Percentiles rank a stretch among this genome's conserved stretches.
These are phyloP conservation scores for Hyles vespertilio DNA, from an alignment of 1,140 invertebrate species.

Conservation along the genomic window DNA sequence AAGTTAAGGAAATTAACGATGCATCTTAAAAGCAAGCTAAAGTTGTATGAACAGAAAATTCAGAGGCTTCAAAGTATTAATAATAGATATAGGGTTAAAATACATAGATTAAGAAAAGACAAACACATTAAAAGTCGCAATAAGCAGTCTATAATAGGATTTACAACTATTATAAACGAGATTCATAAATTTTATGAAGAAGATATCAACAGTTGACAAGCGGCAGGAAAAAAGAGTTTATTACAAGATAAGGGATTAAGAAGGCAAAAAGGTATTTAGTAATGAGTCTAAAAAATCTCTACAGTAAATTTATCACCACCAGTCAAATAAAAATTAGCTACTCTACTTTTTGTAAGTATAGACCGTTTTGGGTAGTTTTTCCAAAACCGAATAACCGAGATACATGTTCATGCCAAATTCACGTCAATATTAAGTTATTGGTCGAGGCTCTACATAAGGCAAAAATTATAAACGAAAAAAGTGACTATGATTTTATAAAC, in stretches of 20 bases:
- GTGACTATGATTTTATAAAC: conserved; percentile 9
- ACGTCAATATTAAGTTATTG: conserved; percentile 15
- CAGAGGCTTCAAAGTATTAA: too few relatives aligned
- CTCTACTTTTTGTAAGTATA: conserved; percentile 22
- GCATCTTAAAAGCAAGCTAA: too few relatives aligned
- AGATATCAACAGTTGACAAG: neutral
- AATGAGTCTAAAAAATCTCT: neutral
- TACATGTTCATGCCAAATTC: conserved; percentile 19
- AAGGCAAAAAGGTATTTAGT: neutral
- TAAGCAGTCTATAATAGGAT: too few relatives aligned
- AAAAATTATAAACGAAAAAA: conserved; percentile 16
- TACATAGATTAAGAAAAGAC: too few relatives aligned
- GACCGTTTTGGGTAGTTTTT: conserved; percentile 3
- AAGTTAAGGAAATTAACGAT: too few relatives aligned
- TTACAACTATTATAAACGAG: too few relatives aligned
- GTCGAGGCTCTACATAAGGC: conserved; percentile 9
- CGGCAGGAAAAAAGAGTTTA: neutral
- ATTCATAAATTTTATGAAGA: conserved; percentile 9
- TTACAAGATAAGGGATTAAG: neutral
- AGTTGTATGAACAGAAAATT: too few relatives aligned
- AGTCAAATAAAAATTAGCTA: conserved; percentile 9
- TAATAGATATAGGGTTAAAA: too few relatives aligned
- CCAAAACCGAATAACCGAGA: conserved; percentile 15
- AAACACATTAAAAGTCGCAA: too few relatives aligned
- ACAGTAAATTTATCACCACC: neutral